Evolutionary conservation across 2,113 vertebrate species (phyloP), one percentile per base, ranked within the genome.

Genomic region (Numenius arquata): DNA sequence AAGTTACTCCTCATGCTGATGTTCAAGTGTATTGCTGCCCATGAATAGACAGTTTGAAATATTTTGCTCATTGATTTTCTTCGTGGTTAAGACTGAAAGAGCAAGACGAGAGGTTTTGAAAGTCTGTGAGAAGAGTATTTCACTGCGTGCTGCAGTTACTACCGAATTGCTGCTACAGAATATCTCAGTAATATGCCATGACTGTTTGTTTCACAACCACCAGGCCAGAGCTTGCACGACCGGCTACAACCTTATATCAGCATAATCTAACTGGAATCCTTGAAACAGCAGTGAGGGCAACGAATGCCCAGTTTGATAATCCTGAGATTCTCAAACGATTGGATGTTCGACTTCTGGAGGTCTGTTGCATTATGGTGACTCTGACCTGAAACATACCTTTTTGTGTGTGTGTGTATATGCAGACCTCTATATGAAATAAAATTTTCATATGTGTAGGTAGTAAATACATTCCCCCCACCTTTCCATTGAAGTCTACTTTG

Each of bases 211-310:
- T 93, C 83, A 36, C 75, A 52, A 95, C 50, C 73, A 30, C 92
- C 90, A 99, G 99, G 93, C 99, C 99, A 16, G 99, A 99, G 97
- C 97, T 99, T 96, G 99, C 91, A 17, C 99, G 99, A 66, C 99
- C 99, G 25, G 99, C 99, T 91, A 99, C 99, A 7, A 99, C 99
- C 18, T 97, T 99, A 9, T 99, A 99, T 97, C 99, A 99, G 50
- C 99, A 99, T 97, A 99, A 99, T 96, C 98, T 99, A 68, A 99
- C 99, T 1, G 99, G 99, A 8, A 99, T 99, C 91, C 97, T 99
- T 48, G 99, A 99, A 96, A 99, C 99, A 0, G 99, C 99, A 0
- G 99, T 99, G 66, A 98, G 99, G 94, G 99, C 99, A 89, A 99
- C 99, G 6, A 99, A 99, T 3, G 99, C 99, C 15, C 99, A 99